Evolutionary conservation across 2,797 vertebrate genomes (phyloP), one percentile per base, ranked within the genome.

Genomic region (Telmatherina bonti): DNA sequence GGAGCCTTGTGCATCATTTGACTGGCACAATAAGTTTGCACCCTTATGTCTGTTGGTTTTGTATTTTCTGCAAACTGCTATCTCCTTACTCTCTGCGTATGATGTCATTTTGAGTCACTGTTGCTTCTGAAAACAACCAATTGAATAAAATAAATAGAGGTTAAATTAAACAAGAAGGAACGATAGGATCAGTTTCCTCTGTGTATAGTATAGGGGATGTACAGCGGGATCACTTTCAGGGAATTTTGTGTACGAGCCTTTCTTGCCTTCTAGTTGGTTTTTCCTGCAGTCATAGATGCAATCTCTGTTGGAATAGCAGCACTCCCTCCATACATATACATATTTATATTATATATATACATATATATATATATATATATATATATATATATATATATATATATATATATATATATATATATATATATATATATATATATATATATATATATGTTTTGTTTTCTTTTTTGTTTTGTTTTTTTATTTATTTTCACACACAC

Each of bases 171-270:
- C 5, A 69, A 86, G 86, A 82, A 86, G 75, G n/a, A 60, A 38
- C 70, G 90, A 93, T 90, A 77, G 47, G 56, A 93, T 93, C 91
- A 84, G 79, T 82, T 85, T 89, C 85, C 74, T 56, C 74, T n/a
- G 59, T 62, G 47, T 41, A 78, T 67, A 70, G 62, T 83, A 78
- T 81, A 76, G 64, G 81, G 86, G 83, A 81, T 76, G 78, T 76
- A 89, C 77, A 87, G 82, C 83, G 84, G 78, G 74, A 71, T 74
- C 58, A 55, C 52, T 79, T 79, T 82, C 54, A 79, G 66, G 62
- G 71, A 76, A 81, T 89, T 83, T 88, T 33, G 62, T 78, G 65
- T 91, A 69, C 91, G 90, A 91, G 88, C 87, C 56, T 58, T 68
- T 78, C 86, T 90, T 92, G 88, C 56, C 60, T 68, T 78, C 86